These are phyloP conservation scores for Sarotherodon lohbergeri DNA, from an alignment of 2,113 vertebrate species.

Conservation along the genomic window DNA sequence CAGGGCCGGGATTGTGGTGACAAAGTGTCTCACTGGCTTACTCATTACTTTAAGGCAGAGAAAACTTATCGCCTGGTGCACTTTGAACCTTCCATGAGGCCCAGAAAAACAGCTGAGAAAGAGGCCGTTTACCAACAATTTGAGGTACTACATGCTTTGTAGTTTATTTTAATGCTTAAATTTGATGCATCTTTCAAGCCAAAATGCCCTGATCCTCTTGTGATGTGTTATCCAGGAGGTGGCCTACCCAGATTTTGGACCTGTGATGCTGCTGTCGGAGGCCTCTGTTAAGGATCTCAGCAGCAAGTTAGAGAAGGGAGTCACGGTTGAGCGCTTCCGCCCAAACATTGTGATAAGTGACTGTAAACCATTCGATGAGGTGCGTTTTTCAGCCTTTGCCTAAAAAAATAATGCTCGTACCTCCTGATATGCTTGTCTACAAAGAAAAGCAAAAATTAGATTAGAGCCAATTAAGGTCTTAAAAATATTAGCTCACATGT, in stretches of 20 bases:
- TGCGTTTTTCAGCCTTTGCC: slow-evolving; percentile 17
- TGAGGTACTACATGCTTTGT: slow-evolving; percentile 41
- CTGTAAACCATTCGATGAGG: slow-evolving; percentile 85
- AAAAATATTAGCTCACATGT: not conserved
- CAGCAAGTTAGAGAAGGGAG: slow-evolving; percentile 74
- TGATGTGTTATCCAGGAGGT: slow-evolving; percentile 57
- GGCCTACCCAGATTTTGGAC: slow-evolving; percentile 81
- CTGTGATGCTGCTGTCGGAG: slow-evolving; percentile 82
- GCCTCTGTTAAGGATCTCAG: slow-evolving; percentile 85
- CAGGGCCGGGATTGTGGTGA: slow-evolving; percentile 88
- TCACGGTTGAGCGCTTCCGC: slow-evolving; percentile 79
- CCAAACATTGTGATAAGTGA: slow-evolving; percentile 84
- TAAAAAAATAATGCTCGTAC: fast-evolving
- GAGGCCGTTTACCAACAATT: slow-evolving; percentile 30
- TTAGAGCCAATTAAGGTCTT: not conserved
- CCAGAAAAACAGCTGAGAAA: slow-evolving; percentile 48
- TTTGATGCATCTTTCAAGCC: not conserved
- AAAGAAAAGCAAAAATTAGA: not conserved
- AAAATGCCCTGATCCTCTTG: not conserved
- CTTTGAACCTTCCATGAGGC: slow-evolving; percentile 80
- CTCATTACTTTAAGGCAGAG: slow-evolving; percentile 68
- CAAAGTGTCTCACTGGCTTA: slow-evolving; percentile 81
- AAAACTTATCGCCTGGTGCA: slow-evolving; percentile 79
- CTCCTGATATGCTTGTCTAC: not conserved
- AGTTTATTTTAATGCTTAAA: not conserved